Evolutionary conservation across 2,113 vertebrate genomes (phyloP).

Genomic region (Hydrochoerus hydrochaeris): DNA sequence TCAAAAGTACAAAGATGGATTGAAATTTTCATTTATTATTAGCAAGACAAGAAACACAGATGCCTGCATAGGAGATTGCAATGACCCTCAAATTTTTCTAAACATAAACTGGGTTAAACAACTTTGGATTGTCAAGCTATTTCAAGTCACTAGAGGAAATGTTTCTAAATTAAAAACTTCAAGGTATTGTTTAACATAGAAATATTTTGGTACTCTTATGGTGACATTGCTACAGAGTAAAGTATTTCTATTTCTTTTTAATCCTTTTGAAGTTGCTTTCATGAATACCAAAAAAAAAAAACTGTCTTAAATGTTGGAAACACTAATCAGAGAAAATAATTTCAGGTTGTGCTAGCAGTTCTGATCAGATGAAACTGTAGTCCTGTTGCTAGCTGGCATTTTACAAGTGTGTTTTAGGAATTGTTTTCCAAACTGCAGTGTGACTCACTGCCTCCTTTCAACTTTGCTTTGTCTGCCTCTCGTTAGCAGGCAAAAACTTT

Average conservation of each 20-base stretch:
- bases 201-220: background rate
- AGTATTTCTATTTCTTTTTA: background rate
- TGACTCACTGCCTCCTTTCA: conserved; percentile 29
- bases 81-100: background rate
- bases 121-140: background rate
- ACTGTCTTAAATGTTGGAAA: conserved; percentile 20
- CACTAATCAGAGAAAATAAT: conserved; percentile 51
- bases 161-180: background rate
- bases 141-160: background rate
- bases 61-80: background rate
- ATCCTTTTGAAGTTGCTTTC: conserved; percentile 8
- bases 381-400: background rate
- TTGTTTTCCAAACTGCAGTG: background rate
- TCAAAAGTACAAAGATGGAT: background rate
- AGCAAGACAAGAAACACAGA: conserved; percentile 6
- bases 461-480: background rate
- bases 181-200: conserved; percentile 34
- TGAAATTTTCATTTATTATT: conserved; percentile 8
- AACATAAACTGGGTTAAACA: background rate
- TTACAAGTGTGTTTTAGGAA: background rate
- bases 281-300: background rate
- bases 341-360: background rate
- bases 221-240: background rate
- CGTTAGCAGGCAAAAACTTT: conserved; percentile 65
- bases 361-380: conserved; percentile 42